These are phyloP conservation scores for Marmota flaviventris DNA, from an alignment of 2,113 vertebrate species.

Conservation along the genomic window DNA sequence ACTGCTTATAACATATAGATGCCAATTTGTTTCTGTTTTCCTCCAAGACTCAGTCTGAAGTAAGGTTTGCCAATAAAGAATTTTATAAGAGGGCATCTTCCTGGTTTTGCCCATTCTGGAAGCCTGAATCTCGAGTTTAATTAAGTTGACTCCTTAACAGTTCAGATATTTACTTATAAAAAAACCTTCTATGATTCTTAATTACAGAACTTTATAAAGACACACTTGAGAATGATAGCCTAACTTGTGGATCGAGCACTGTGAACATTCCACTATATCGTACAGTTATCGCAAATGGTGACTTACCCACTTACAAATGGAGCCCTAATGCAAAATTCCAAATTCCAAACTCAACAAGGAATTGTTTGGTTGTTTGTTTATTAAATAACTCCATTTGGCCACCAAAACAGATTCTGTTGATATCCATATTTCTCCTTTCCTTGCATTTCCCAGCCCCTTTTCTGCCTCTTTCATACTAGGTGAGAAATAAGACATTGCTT, in stretches of 20 bases:
- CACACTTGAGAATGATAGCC: neutral
- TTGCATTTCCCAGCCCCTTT: neutral
- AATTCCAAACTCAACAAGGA: neutral
- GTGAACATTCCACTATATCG: neutral
- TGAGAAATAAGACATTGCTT: neutral
- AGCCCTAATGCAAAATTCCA: neutral
- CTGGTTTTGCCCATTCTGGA: neutral
- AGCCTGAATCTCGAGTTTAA: conserved; percentile 9
- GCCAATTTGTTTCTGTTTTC: neutral
- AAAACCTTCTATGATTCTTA: neutral
- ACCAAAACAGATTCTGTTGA: conserved; percentile 44
- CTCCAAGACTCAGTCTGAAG: neutral
- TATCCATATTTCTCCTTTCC: conserved; percentile 40
- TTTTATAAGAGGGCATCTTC: neutral
- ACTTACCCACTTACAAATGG: neutral
- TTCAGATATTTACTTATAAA: neutral
- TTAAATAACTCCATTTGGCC: neutral
- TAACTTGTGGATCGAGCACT: conserved; percentile 33
- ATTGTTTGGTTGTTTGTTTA: neutral
- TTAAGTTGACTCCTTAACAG: conserved; percentile 17
- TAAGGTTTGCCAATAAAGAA: neutral
- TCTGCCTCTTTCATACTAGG: neutral
- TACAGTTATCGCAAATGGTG: neutral
- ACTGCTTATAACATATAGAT: neutral
- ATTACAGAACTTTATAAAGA: conserved; percentile 56